Evolutionary conservation across 2,888 invertebrate species (phyloP), one percentile per base, ranked within the genome.

Genomic region (Germaria angustata): DNA sequence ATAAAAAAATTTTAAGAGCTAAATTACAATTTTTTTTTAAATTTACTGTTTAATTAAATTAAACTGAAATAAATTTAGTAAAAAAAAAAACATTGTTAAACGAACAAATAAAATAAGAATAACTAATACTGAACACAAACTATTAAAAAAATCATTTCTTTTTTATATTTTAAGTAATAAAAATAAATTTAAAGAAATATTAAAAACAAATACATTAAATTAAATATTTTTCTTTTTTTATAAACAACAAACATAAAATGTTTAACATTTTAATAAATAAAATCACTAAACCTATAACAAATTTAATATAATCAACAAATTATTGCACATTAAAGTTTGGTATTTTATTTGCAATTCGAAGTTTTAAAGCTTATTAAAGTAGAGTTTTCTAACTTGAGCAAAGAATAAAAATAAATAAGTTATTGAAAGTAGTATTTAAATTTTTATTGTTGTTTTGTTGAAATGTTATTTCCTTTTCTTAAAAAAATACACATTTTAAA

Each of bases 81-180:
- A n/a, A 55, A 44, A 53, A 34, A n/a, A 55, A 44, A 53, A 65
- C 57, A 28, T 20, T 9, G 24, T 36, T 36, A 20, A 36, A 20
- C 13, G 36, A 63, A 55, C 57, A 69, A 22, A 20, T 36, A 69
- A 22, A 36, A 36, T 57, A 22, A 41, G 59, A 66, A 51, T 39
- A 69, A 65, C 46, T 81, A 81, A 81, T 81, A 81, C 78, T 81
- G 78, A 78, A 81, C 78, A 81, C 73, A 81, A 78, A 78, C 66
- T 68, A 46, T 80, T 53, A 32, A 15, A 24, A 49, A 59, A 61
- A 63, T n/a, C 55, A n/a, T 44, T 39, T 3, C 41, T 44, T 53
- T 34, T 53, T 41, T 9, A 9, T 63, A 41, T 57, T 46, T 53
- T 36, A 28, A 28, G 32, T 61, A 28, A 24, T 36, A 59, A 51